Evolutionary conservation across 2,113 vertebrate species (phyloP).

Genomic region (Etheostoma cragini): DNA sequence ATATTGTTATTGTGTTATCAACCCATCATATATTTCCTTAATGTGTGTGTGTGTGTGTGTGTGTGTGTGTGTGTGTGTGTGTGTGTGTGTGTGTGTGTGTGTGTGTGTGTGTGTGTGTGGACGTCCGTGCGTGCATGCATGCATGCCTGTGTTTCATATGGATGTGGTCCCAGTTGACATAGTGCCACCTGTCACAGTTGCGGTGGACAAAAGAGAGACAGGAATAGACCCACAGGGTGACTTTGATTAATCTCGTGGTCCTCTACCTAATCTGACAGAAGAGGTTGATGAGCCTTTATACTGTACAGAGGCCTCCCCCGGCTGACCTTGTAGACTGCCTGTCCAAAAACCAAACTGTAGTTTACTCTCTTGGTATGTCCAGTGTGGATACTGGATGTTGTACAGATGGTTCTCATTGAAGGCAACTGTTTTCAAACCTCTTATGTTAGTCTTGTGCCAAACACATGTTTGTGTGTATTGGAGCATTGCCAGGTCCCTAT

Average conservation of each 20-base stretch:
- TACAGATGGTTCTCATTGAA: slow-evolving; percentile 1
- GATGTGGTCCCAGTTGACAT: slow-evolving; percentile 17
- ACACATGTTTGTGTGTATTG: background rate
- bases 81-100: background rate
- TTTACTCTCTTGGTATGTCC: background rate
- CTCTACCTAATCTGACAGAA: slow-evolving; percentile 60
- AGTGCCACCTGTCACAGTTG: slow-evolving; percentile 17
- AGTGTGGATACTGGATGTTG: background rate
- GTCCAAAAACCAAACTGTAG: slow-evolving; percentile 23
- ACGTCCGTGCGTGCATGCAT: too few species aligned
- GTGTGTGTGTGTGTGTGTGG: background rate
- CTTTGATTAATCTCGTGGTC: slow-evolving; percentile 57
- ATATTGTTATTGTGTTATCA: too few species aligned
- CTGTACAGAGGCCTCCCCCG: background rate
- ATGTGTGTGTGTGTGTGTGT: background rate
- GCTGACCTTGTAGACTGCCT: slow-evolving; percentile 20
- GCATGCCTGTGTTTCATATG: background rate
- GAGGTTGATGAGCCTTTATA: slow-evolving; percentile 27
- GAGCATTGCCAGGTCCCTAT: background rate
- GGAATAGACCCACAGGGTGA: slow-evolving; percentile 40
- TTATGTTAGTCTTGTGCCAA: background rate
- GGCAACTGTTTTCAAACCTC: background rate
- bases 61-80: background rate
- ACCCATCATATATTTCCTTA: too few species aligned
- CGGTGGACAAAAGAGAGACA: slow-evolving; percentile 7